These are phyloP conservation scores for Steatornis caripensis DNA, from an alignment of 2,113 vertebrate species.

Conservation along the genomic window DNA sequence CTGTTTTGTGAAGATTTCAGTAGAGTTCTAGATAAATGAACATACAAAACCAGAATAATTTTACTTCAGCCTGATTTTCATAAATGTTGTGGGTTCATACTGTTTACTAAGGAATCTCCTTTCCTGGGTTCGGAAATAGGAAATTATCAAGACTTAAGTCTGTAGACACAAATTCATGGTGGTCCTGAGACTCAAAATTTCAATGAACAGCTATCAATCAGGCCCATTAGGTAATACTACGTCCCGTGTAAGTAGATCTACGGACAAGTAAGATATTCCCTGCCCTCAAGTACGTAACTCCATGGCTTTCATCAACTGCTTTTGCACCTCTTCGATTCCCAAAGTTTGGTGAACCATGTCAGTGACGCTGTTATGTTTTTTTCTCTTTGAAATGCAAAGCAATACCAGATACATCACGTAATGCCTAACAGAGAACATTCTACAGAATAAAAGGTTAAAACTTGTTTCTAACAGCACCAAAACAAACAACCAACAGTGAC, in stretches of 20 bases:
- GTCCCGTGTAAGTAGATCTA: background rate
- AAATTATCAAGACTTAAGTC: background rate
- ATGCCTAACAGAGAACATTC: background rate
- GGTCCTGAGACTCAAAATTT: background rate
- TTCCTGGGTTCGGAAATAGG: background rate
- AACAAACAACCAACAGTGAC: background rate
- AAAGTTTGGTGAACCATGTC: background rate
- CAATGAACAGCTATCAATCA: background rate
- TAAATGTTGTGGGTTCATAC: background rate
- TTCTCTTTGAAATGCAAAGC: background rate
- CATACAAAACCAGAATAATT: background rate
- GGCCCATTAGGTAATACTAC: background rate
- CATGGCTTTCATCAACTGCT: background rate
- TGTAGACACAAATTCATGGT: background rate
- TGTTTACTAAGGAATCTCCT: background rate
- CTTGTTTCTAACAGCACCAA: background rate
- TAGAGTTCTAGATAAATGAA: background rate
- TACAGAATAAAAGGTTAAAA: background rate
- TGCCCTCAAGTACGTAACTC: background rate
- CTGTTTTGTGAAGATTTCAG: background rate
- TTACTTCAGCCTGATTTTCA: background rate
- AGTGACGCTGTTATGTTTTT: background rate
- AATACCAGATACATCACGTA: background rate
- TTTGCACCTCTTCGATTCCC: background rate
- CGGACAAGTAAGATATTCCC: background rate